Evolutionary conservation across 2,888 invertebrate genomes (phyloP).

Genomic region (Lottia scabra): DNA sequence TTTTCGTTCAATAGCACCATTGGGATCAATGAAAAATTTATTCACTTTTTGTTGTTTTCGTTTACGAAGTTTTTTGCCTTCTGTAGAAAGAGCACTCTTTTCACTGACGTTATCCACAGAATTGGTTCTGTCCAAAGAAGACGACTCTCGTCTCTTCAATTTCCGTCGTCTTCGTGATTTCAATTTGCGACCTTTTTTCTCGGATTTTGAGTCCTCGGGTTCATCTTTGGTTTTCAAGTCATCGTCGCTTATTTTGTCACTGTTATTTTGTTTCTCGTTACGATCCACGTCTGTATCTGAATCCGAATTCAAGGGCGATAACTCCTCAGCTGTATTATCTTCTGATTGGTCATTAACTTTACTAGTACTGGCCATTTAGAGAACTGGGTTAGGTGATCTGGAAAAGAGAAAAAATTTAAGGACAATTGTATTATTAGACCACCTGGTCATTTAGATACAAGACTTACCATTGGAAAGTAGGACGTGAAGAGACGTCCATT

Average conservation of each 20-base stretch:
- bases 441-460: no score
- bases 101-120: constrained; percentile 15
- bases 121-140: constrained; percentile 4
- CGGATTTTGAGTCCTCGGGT: background rate
- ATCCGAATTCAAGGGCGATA: background rate
- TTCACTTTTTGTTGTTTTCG: constrained; percentile 22
- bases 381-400: no score
- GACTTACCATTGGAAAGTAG: no score
- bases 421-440: no score
- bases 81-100: constrained; percentile 27
- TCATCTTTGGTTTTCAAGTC: background rate
- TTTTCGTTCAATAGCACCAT: constrained; percentile 43
- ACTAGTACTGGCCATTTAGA: no score
- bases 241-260: background rate
- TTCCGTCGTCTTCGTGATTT: background rate
- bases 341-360: no score
- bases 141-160: background rate
- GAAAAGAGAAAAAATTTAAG: no score
- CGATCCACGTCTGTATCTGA: background rate
- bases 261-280: background rate
- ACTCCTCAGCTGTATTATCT: no score
- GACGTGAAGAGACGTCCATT: no score
- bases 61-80: constrained; percentile 16
- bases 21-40: constrained; percentile 38
- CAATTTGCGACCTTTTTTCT: background rate